Conservation (phyloP, 2,113 vertebrate species). For the Tenrec ecaudatus region DNA sequence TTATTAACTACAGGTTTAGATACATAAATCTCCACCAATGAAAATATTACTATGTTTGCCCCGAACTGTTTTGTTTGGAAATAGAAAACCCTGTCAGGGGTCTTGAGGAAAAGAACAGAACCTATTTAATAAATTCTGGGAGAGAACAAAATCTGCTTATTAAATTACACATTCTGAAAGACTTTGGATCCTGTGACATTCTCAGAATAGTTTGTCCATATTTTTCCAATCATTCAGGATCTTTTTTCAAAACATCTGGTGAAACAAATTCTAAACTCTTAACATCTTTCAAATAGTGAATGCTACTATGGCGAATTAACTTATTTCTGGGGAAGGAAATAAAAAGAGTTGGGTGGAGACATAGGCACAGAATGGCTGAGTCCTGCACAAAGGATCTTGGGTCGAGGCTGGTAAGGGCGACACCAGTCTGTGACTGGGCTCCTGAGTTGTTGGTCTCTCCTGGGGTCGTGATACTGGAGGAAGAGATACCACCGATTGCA, state of each 20-base stretch:
- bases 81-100: conserved; percentile 33
- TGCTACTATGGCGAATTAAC: not conserved
- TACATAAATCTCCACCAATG: conserved; percentile 37
- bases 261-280: conserved; percentile 46
- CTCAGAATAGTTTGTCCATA: conserved; percentile 64
- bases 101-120: conserved; percentile 47
- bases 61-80: conserved; percentile 57
- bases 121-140: conserved; percentile 56
- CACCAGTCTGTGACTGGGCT: not conserved
- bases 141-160: conserved; percentile 51
- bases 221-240: conserved; percentile 69
- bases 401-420: not conserved
- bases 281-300: not conserved
- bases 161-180: conserved; percentile 54
- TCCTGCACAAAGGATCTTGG: not conserved
- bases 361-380: rapidly evolving
- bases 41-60: conserved; percentile 37
- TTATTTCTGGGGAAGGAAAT: not conserved
- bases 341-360: not conserved
- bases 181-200: conserved; percentile 56
- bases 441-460: too few species aligned
- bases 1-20: conserved; percentile 46
- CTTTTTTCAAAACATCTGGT: conserved; percentile 28
- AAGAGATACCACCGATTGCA: not conserved
- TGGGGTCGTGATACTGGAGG: too few species aligned